Evolutionary conservation across 2,888 invertebrate species (phyloP), one percentile per base, ranked within the genome.

Genomic region (Gisinianus flammeolus): DNA sequence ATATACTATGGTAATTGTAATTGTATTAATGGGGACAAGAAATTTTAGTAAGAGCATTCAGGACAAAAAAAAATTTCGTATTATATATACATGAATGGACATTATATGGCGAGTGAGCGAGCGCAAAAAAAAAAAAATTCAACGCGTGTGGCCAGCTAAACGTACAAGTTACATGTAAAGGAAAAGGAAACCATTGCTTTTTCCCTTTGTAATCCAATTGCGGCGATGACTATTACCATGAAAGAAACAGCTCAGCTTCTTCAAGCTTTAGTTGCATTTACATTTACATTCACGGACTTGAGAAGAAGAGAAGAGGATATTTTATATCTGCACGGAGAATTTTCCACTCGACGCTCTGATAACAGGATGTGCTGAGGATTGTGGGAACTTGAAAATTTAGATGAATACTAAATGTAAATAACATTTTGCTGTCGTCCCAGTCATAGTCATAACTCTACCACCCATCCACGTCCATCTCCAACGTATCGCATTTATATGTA

Each of bases 131-230:
- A 62, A 62, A 62, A 62, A 62, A 28, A 24, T 26, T 26, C 62
- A 62, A 62, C 62, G 62, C 62, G 62, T 62, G 62, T 62, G 62
- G 62, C 62, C 62, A 62, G 62, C 62, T 54, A n/a, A n/a, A n/a
- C n/a, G n/a, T n/a, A n/a, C n/a, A n/a, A 44, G 12, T 44, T 44
- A 44, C 19, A 44, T 44, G 12, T 44, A 12, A 12, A 62, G 28
- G n/a, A n/a, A n/a, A n/a, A n/a, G n/a, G n/a, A n/a, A n/a, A n/a
- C n/a, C n/a, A n/a, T n/a, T n/a, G n/a, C n/a, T n/a, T n/a, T n/a
- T n/a, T n/a, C n/a, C 26, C 62, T 62, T 62, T 62, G 62, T 62
- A 62, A 62, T 62, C 62, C 62, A 62, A 62, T 26, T 62, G 62
- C 28, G 62, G 26, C 62, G 26, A 62, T 62, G 62, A 26, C 26